A percentile compares a stretch with the other conserved stretches of the same genome.
These are phyloP conservation scores for Pyrocephalus nanus DNA, from an alignment of 2,797 vertebrate species.

Conservation along the genomic window DNA sequence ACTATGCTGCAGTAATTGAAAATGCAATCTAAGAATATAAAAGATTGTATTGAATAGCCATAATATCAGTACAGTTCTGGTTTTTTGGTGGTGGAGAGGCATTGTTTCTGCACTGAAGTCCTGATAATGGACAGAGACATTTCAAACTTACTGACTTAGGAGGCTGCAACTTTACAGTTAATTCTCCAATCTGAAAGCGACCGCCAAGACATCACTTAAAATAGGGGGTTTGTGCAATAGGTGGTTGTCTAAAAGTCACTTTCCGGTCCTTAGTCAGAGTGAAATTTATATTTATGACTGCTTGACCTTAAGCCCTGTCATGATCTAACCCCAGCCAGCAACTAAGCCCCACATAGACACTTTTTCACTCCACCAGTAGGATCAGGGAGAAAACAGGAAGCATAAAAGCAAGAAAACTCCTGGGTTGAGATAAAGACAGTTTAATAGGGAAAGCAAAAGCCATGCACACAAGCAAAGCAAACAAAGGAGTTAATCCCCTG, in stretches of 20 bases:
- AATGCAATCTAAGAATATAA: background rate
- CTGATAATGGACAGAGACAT: background rate
- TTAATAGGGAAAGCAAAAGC: background rate
- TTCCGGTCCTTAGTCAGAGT: background rate
- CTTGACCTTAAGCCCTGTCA: background rate
- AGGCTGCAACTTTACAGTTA: background rate
- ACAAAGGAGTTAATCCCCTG: background rate
- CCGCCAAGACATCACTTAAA: background rate
- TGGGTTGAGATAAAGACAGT: background rate
- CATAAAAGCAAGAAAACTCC: background rate
- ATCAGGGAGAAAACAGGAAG: background rate
- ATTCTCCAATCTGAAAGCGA: background rate
- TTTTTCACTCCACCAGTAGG: background rate
- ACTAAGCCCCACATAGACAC: background rate
- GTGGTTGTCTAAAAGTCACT: background rate
- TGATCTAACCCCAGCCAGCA: background rate
- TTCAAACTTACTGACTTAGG: background rate
- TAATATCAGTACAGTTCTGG: background rate
- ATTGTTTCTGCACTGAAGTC: background rate
- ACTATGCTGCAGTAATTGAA: background rate
- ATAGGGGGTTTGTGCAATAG: background rate
- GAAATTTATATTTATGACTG: background rate
- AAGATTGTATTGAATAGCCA: background rate
- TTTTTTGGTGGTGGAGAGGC: background rate
- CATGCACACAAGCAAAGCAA: background rate